A percentile compares a stretch with the other conserved stretches of the same genome.
phyloP scores from a whole-genome alignment of 2,888 invertebrate species.

The Acleris sparsana region DNA sequence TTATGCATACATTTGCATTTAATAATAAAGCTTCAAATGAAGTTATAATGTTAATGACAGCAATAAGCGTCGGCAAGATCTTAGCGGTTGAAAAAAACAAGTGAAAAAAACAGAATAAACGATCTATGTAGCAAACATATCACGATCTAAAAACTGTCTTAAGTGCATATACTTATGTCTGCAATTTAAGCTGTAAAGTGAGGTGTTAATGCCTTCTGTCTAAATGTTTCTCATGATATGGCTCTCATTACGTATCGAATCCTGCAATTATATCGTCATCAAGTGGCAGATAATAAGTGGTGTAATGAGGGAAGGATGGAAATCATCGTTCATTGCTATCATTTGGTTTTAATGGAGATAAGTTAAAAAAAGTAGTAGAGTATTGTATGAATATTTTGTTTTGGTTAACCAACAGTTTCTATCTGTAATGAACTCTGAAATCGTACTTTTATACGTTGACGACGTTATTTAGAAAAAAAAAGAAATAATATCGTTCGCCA shows the following conservation, averaged over 20 bases:
- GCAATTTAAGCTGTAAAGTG: too few relatives aligned
- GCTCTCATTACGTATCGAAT: constrained; percentile 34
- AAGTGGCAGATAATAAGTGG: constrained; percentile 48
- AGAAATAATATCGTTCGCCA: too few relatives aligned
- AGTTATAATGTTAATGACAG: constrained; percentile 39
- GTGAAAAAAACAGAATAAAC: not conserved
- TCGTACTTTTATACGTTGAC: too few relatives aligned
- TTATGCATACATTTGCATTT: constrained; percentile 11
- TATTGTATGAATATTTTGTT: too few relatives aligned
- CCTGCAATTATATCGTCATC: constrained; percentile 57
- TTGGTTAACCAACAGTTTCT: too few relatives aligned
- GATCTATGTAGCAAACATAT: too few relatives aligned
- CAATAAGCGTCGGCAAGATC: constrained; percentile 32
- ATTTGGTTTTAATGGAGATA: constrained; percentile 33
- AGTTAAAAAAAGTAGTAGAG: constrained; percentile 13
- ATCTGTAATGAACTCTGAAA: too few relatives aligned
- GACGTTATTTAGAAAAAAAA: too few relatives aligned
- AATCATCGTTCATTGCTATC: constrained; percentile 39
- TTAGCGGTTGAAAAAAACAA: constrained; percentile 22
- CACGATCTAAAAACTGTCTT: too few relatives aligned
- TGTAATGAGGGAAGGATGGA: constrained; percentile 48
- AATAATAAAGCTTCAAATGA: constrained; percentile 31
- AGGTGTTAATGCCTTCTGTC: too few relatives aligned
- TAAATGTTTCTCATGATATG: constrained; percentile 9
- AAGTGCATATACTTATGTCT: too few relatives aligned